phyloP scores from a whole-genome alignment of 1,140 invertebrate species.

The Zaprionus ghesquierei region DNA sequence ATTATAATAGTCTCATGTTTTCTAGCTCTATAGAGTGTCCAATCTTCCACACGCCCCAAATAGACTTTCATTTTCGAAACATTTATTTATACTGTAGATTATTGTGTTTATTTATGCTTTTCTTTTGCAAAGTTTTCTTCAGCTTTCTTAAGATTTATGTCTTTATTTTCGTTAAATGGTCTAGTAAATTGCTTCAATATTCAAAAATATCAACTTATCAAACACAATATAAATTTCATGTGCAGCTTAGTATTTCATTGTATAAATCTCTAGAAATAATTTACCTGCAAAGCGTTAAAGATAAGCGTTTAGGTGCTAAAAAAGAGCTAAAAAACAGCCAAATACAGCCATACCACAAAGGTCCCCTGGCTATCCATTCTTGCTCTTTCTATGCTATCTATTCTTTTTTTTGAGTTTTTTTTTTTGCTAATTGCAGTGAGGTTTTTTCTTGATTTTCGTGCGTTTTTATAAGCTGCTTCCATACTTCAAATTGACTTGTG shows the following conservation, averaged over 20 bases:
- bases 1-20: neutral
- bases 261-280: neutral
- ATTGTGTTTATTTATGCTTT: neutral
- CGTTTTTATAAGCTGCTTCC: constrained; percentile 11
- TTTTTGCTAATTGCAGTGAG: constrained; percentile 53
- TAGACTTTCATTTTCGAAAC: neutral
- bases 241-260: neutral
- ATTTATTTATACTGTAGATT: neutral
- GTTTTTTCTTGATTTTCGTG: constrained; percentile 18
- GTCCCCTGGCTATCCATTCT: neutral
- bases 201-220: neutral
- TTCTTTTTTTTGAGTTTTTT: neutral
- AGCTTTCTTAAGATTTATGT: neutral
- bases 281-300: neutral
- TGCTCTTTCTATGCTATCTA: neutral
- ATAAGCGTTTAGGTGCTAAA: neutral
- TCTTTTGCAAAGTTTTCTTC: neutral
- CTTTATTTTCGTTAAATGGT: neutral
- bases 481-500: constrained; percentile 26
- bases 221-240: neutral
- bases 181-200: neutral
- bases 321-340: neutral
- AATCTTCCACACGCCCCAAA: neutral
- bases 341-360: neutral
- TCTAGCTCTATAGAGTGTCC: neutral